Evolutionary conservation across 2,888 invertebrate genomes (phyloP).

Genomic region (Dendrolimus houi): DNA sequence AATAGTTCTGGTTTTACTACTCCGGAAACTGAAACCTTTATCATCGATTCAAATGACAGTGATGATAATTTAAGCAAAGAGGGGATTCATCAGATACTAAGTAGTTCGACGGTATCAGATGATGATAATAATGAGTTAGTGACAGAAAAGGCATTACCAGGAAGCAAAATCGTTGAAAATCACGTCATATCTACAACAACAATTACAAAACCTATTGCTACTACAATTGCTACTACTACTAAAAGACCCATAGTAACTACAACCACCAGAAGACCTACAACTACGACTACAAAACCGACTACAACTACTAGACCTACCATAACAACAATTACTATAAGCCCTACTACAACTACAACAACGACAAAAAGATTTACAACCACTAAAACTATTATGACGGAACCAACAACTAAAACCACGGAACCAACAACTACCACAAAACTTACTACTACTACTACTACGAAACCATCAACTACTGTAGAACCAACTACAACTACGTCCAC

Average conservation of each 20-base stretch:
- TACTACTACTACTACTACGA: constrained; percentile 9
- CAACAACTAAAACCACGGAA: constrained; percentile 8
- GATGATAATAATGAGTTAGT: constrained; percentile 17
- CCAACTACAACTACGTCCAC: constrained; percentile 14
- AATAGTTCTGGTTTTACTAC: constrained; percentile 50
- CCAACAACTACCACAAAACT: constrained; percentile 4
- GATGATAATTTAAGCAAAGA: constrained; percentile 50
- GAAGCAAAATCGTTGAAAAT: constrained; percentile 13
- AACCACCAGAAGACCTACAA: constrained; percentile 12
- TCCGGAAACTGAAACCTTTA: constrained; percentile 63
- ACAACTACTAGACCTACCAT: constrained; percentile 1
- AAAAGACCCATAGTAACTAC: constrained; percentile 15
- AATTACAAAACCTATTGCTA: constrained; percentile 16
- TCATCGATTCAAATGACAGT: constrained; percentile 30
- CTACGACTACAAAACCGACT: constrained; percentile 13
- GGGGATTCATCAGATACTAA: constrained; percentile 32
- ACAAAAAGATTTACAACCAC: constrained; percentile 8
- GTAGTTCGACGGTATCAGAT: constrained; percentile 25
- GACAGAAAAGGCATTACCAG: constrained; percentile 16
- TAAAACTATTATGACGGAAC: constrained; percentile 1
- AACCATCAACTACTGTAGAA: constrained; percentile 8
- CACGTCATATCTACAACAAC: constrained; percentile 19
- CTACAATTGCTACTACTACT: constrained; percentile 19
- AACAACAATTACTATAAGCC: constrained; percentile 10
- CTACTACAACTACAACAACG: constrained; percentile 10